phyloP scores from a whole-genome alignment of 2,888 invertebrate species.

The Cheilosia impressa region DNA sequence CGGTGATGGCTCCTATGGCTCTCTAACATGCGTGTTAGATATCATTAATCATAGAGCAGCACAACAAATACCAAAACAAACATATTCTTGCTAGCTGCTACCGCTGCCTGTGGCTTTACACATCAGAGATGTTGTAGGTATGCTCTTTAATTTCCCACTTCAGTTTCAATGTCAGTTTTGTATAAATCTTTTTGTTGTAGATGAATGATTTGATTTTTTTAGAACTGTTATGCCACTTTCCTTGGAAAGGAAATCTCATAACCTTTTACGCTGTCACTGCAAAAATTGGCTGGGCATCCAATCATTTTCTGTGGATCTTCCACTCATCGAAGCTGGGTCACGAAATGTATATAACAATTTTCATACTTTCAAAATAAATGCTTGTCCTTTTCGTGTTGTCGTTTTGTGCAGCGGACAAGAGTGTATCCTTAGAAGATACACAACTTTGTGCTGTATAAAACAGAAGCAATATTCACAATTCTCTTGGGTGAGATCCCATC shows the following conservation, averaged over 20 bases:
- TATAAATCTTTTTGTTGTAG: conserved; percentile 45
- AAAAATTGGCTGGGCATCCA: conserved; percentile 44
- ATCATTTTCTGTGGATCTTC: conserved; percentile 30
- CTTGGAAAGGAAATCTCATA: conserved; percentile 43
- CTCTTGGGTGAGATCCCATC: conserved; percentile 71
- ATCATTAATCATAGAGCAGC: conserved; percentile 73
- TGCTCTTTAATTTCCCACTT: conserved; percentile 32
- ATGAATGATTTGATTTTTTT: conserved; percentile 26
- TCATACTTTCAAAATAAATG: conserved; percentile 69
- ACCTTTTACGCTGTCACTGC: conserved; percentile 56
- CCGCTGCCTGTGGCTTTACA: conserved; percentile 8
- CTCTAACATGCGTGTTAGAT: conserved; percentile 73
- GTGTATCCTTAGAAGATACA: conserved; percentile 37
- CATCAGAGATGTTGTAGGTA: conserved; percentile 25
- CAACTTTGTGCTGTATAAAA: conserved; percentile 9
- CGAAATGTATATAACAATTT: conserved; percentile 71
- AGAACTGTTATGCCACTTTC: too few relatives aligned
- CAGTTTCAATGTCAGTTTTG: conserved; percentile 60
- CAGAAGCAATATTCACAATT: conserved; percentile 63
- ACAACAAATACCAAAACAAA: conserved; percentile 31
- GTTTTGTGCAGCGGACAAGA: conserved; percentile 5
- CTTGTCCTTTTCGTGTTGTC: conserved; percentile 30
- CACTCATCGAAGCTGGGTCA: conserved; percentile 29
- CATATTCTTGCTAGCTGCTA: not conserved
- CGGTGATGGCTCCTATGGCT: conserved; percentile 20